A percentile compares a stretch with the other conserved stretches of the same genome.
phyloP scores from a whole-genome alignment of 1,140 invertebrate species.

The Formica exsecta region DNA sequence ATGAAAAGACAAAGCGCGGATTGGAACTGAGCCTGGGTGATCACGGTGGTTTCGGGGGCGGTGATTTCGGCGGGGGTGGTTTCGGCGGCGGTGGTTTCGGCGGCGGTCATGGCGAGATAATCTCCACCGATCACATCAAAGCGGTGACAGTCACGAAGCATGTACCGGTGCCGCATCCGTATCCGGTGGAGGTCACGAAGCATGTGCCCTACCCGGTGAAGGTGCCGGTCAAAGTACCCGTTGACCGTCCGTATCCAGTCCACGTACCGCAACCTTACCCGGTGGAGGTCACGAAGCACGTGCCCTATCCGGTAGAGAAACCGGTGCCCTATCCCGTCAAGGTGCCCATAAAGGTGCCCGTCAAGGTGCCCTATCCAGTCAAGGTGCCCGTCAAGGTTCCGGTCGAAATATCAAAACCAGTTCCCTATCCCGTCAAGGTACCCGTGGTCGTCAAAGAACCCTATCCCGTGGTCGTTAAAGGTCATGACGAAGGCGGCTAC shows the following conservation, averaged over 20 bases:
- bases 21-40: slow-evolving; percentile 80
- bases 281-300: slow-evolving; percentile 88
- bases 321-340: slow-evolving; percentile 86
- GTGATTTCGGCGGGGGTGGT: slow-evolving; percentile 56
- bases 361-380: slow-evolving; percentile 82
- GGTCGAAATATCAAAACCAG: slow-evolving; percentile 86
- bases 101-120: slow-evolving; percentile 71
- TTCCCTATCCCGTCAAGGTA: slow-evolving; percentile 83
- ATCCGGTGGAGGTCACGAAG: slow-evolving; percentile 84
- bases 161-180: slow-evolving; percentile 85
- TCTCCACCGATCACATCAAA: slow-evolving; percentile 83
- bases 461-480: slow-evolving; percentile 86
- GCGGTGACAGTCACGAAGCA: slow-evolving; percentile 86
- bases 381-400: slow-evolving; percentile 86
- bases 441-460: slow-evolving; percentile 85
- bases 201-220: slow-evolving; percentile 84
- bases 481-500: slow-evolving; percentile 73
- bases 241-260: slow-evolving; percentile 87
- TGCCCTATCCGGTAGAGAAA: slow-evolving; percentile 87
- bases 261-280: slow-evolving; percentile 87
- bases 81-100: slow-evolving; percentile 58
- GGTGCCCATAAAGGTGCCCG: slow-evolving; percentile 87
- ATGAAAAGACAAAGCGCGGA: slow-evolving; percentile 82
- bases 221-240: slow-evolving; percentile 85
- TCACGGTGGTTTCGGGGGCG: slow-evolving; percentile 73